Percentiles rank a stretch among this genome's conserved stretches.
Evolutionary conservation across 30 jellyfish, hydroid and myxozoan genomes (phyloP).

Genomic region (Aurelia sp.): DNA sequence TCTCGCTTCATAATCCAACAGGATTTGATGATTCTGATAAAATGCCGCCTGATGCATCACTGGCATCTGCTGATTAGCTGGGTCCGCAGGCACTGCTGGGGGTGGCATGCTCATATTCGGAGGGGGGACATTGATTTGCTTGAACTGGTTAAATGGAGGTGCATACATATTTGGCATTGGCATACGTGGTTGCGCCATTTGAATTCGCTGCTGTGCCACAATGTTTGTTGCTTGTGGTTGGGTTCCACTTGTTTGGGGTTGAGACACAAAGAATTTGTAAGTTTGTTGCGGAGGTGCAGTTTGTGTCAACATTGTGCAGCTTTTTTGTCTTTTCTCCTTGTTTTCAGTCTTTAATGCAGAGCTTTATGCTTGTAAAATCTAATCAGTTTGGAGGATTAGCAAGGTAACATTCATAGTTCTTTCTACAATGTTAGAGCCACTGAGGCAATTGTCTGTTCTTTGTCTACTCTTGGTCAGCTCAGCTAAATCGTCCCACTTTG

Average conservation of each 20-base stretch:
- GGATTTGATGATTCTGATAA: conserved; percentile 6
- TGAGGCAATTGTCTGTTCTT: too few species aligned
- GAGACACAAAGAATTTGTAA: conserved; percentile 23
- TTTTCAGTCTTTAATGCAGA: too few species aligned
- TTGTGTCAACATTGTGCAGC: conserved; percentile 35
- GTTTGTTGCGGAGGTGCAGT: conserved; percentile 59
- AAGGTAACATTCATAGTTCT: neutral
- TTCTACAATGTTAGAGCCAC: neutral
- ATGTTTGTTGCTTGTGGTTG: conserved; percentile 20
- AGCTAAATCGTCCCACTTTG: too few species aligned
- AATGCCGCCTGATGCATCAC: conserved; percentile 5
- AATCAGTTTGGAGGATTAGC: neutral
- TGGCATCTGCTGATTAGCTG: conserved; percentile 8
- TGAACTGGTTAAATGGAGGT: conserved; percentile 44
- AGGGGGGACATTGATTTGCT: conserved; percentile 65
- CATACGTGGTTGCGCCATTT: conserved; percentile 33
- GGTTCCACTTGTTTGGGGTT: conserved; percentile 2
- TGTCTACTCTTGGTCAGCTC: too few species aligned
- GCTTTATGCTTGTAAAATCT: too few species aligned
- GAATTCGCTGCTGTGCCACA: conserved; percentile 39
- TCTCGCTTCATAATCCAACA: conserved; percentile 46
- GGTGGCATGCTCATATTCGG: conserved; percentile 65
- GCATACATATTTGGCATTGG: conserved; percentile 70
- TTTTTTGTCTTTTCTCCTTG: too few species aligned
- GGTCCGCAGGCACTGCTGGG: conserved; percentile 25